phyloP scores from a whole-genome alignment of 1,140 invertebrate species.

The Microplitis mediator region DNA sequence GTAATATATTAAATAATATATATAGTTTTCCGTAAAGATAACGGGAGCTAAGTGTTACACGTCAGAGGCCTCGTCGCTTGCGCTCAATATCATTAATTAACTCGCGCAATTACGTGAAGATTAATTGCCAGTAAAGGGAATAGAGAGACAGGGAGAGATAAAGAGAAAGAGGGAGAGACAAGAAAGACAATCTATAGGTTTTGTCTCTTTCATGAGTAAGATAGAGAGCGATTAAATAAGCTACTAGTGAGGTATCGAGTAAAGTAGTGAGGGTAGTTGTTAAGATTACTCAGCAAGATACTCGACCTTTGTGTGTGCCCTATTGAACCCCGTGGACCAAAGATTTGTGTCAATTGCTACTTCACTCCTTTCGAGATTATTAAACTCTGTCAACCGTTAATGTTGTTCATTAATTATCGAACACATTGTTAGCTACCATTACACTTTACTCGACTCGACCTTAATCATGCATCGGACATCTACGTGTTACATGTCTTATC shows the following conservation, averaged over 20 bases:
- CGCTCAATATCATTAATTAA: conserved; percentile 48
- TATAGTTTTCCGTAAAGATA: conserved; percentile 36
- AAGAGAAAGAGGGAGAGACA: conserved; percentile 12
- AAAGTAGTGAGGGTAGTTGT: conserved; percentile 26
- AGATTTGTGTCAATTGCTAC: conserved; percentile 23
- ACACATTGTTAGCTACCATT: background rate
- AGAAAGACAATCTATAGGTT: background rate
- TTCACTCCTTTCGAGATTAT: conserved; percentile 23
- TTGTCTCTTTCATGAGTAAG: background rate
- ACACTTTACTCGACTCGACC: background rate
- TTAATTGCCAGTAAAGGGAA: conserved; percentile 38
- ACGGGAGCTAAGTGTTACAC: conserved; percentile 43
- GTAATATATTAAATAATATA: conserved; percentile 38
- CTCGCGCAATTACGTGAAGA: conserved; percentile 48
- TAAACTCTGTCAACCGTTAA: background rate
- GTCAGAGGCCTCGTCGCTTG: conserved; percentile 28
- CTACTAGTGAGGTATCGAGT: conserved; percentile 23
- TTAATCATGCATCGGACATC: background rate
- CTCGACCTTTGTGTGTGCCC: conserved; percentile 29
- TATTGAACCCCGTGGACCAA: conserved; percentile 9
- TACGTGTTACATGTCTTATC: background rate
- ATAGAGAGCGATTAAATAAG: background rate
- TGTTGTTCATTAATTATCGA: conserved; percentile 9
- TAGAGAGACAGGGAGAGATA: conserved; percentile 8
- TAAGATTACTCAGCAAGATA: conserved; percentile 41